Base-by-base conservation (phyloP, 2,113 vertebrate species). In the Ascaphus truei region DNA sequence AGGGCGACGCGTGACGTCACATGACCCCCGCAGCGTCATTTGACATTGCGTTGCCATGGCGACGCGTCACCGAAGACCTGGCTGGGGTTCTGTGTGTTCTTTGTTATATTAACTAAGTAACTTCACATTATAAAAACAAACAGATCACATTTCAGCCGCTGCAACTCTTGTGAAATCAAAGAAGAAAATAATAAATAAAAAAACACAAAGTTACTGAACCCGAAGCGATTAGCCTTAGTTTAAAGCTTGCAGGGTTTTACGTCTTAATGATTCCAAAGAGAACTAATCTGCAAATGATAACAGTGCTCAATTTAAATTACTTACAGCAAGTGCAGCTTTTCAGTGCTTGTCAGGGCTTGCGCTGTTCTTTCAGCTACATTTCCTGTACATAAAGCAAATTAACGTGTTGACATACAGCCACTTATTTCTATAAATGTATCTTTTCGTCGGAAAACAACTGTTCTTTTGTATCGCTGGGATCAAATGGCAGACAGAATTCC, bases 281-380 rank as follows among this genome's bases (percentile, higher is more conserved):
- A 84, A 83, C 80, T 81, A 84, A 84, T 80, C 78, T 3, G 16
- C 81, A 84, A 86, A 86, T 57, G 62, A 78, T 82, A 79, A 84
- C 75, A 80, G 76, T 77, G 68, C 77, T 83, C 79, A 80, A 79
- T 84, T 87, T 83, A 83, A 87, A 84, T 86, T 83, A 82, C 81
- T 81, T 80, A 81, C 69, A 81, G 79, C 77, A 83, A 83, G 61
- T 80, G 73, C 76, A 48, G 73, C 74, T 81, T 85, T 84, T 83
- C 79, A 81, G 79, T 45, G 55, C 72, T 75, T 51, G 0, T 77
- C 76, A 79, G 76, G 80, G 50, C 74, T 72, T 65, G 36, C 30
- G 65, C 77, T 81, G 72, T 74, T 81, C 79, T 79, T 78, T 82
- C 79, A 75, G 66, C 68, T 73, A 73, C 48, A 59, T 76, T 85